Conservation (phyloP, 1,140 invertebrate species). For the Musca vetustissima region DNA sequence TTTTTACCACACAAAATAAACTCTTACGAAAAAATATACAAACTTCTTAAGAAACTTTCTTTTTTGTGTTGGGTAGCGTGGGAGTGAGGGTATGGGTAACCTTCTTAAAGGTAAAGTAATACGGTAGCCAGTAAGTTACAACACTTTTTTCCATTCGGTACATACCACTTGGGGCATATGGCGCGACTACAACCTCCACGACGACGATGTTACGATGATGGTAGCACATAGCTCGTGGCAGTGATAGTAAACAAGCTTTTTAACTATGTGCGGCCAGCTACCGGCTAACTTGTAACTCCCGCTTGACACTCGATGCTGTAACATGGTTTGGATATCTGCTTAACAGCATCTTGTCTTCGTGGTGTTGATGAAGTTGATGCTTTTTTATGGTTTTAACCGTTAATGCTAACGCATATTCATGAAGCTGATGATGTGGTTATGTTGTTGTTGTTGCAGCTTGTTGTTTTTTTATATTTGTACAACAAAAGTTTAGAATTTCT, state of each 20-base stretch:
- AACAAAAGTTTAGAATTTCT: no score
- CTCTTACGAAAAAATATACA: neutral
- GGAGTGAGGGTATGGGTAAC: neutral
- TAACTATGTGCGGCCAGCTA: no score
- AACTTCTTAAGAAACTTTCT: constrained; percentile 20
- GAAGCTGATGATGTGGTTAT: neutral
- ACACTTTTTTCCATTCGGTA: no score
- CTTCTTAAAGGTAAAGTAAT: constrained; percentile 14
- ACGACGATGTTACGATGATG: no score
- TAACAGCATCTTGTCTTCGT: constrained; percentile 15
- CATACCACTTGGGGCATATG: no score
- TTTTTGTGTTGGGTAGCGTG: neutral
- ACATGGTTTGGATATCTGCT: neutral
- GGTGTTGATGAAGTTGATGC: neutral
- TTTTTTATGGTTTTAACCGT: constrained; percentile 19
- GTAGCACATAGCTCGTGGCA: no score
- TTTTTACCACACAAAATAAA: neutral
- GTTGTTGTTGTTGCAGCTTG: no score
- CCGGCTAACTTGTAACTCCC: no score
- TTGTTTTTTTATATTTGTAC: no score
- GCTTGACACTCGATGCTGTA: no score
- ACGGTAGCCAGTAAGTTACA: constrained; percentile 16
- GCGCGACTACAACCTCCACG: no score
- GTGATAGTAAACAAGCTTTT: no score
- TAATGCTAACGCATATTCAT: constrained; percentile 19